Conservation (phyloP, 1,140 invertebrate genomes). For the Drosophila repleta region DNA sequence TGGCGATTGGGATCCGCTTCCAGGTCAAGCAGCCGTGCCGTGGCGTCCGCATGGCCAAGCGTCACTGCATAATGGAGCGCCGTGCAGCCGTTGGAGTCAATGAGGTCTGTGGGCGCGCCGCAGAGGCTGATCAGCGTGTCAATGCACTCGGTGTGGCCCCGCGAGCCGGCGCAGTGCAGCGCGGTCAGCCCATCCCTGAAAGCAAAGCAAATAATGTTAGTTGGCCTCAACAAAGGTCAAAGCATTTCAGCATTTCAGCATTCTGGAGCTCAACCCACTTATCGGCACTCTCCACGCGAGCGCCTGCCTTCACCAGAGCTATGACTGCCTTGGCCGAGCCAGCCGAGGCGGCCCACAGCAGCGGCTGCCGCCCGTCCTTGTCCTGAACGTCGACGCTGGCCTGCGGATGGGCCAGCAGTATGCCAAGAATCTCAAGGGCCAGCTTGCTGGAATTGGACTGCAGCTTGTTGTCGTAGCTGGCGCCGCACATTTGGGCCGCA, state of each 20-base stretch:
- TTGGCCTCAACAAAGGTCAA: background rate
- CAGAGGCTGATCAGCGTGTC: conserved; percentile 95
- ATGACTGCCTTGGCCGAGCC: conserved; percentile 96
- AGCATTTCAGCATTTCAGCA: background rate
- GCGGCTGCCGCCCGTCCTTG: conserved; percentile 95
- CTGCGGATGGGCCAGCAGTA: conserved; percentile 90
- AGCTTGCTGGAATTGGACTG: conserved; percentile 83
- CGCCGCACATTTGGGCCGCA: conserved; percentile 97
- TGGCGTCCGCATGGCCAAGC: conserved; percentile 96
- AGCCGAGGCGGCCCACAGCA: conserved; percentile 98
- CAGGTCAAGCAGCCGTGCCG: conserved; percentile 93
- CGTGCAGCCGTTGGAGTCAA: conserved; percentile 96
- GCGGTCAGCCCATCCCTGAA: conserved; percentile 92
- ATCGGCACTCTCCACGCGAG: conserved; percentile 91
- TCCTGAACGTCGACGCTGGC: conserved; percentile 94
- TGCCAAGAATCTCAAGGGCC: conserved; percentile 92
- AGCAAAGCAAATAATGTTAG: conserved; percentile 4
- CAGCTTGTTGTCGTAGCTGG: conserved; percentile 88
- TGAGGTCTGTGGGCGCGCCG: conserved; percentile 92
- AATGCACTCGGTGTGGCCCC: conserved; percentile 96
- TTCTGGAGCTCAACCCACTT: conserved; percentile 84
- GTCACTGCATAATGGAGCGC: conserved; percentile 98
- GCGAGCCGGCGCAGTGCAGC: conserved; percentile 97
- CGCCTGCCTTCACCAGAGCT: conserved; percentile 93
- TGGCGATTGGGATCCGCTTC: conserved; percentile 96